A percentile compares a stretch with the other conserved stretches of the same genome.
These are phyloP conservation scores for Acrobeloides nanus DNA, from an alignment of 2,888 invertebrate genomes.

Conservation along the genomic window DNA sequence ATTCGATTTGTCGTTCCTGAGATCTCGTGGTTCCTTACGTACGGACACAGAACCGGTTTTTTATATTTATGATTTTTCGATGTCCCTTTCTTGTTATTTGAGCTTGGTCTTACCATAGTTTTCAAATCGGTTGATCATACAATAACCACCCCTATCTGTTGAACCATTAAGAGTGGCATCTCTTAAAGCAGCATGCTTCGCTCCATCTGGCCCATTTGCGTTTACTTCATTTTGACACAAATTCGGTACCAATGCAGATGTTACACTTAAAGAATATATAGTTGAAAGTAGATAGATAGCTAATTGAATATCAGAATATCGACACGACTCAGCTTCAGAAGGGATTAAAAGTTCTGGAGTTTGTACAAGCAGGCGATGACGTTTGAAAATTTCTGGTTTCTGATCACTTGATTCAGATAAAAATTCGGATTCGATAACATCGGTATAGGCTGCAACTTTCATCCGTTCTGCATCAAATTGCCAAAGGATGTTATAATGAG, in stretches of 20 bases:
- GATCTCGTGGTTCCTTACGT: too few species aligned
- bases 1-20: too few species aligned
- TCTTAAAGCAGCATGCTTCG: too few species aligned
- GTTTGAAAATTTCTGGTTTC: slow-evolving; percentile 5
- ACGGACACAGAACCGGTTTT: too few species aligned
- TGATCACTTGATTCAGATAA: not conserved
- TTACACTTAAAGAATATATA: slow-evolving; percentile 16
- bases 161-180: too few species aligned
- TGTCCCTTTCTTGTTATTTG: too few species aligned
- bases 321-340: slow-evolving; percentile 8
- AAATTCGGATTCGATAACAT: slow-evolving; percentile 1
- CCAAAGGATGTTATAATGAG: slow-evolving; percentile 86
- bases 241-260: too few species aligned
- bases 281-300: slow-evolving; percentile 23
- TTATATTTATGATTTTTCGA: too few species aligned
- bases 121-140: slow-evolving; percentile 21
- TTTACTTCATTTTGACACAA: too few species aligned
- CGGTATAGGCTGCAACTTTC: slow-evolving; percentile 22
- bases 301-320: slow-evolving; percentile 21
- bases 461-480: slow-evolving; percentile 62
- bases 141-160: slow-evolving; percentile 19
- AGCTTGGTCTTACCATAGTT: too few species aligned
- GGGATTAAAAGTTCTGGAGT: slow-evolving; percentile 23
- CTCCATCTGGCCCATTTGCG: too few species aligned
- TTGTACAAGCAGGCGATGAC: slow-evolving; percentile 16